Conservation (phyloP, 2,797 vertebrate genomes). For the Lacerta agilis region DNA sequence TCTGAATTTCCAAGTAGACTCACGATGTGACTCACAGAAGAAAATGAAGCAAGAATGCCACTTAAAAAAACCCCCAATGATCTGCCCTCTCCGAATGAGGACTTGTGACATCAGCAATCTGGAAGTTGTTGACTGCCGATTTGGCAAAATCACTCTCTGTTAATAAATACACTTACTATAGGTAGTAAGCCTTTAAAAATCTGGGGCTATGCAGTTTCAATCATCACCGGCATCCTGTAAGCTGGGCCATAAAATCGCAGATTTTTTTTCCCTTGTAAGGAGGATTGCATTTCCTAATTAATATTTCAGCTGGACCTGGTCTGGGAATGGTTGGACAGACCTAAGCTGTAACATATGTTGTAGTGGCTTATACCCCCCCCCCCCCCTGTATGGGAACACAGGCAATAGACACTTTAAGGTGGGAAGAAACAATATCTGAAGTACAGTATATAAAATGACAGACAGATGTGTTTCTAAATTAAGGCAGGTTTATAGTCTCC, state of each 20-base stretch:
- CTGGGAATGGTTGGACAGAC: slow-evolving; percentile 59
- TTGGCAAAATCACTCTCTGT: slow-evolving; percentile 86
- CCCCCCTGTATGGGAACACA: neutral
- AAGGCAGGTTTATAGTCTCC: slow-evolving; percentile 17
- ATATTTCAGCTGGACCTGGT: slow-evolving; percentile 61
- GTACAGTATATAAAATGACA: neutral
- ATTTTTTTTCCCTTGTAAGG: slow-evolving; percentile 64
- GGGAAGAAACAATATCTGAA: slow-evolving; percentile 15
- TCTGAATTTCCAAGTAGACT: slow-evolving; percentile 71
- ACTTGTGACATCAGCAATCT: slow-evolving; percentile 87
- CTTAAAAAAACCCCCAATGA: slow-evolving; percentile 73
- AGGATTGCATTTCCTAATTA: slow-evolving; percentile 65
- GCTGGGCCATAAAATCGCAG: slow-evolving; percentile 59
- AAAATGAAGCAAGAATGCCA: slow-evolving; percentile 78
- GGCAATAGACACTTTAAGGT: neutral
- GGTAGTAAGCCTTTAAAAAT: slow-evolving; percentile 84
- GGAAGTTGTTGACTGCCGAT: slow-evolving; percentile 89
- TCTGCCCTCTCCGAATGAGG: slow-evolving; percentile 85
- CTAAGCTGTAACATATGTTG: slow-evolving; percentile 39
- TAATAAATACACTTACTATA: slow-evolving; percentile 81
- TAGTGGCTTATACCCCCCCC: slow-evolving; percentile 19
- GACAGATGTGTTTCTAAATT: slow-evolving; percentile 29
- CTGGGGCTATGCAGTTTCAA: slow-evolving; percentile 83
- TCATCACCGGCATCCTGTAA: slow-evolving; percentile 79
- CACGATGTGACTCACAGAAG: slow-evolving; percentile 70